Evolutionary conservation across 1,140 invertebrate species (phyloP).

Genomic region (Eurosta solidaginis): DNA sequence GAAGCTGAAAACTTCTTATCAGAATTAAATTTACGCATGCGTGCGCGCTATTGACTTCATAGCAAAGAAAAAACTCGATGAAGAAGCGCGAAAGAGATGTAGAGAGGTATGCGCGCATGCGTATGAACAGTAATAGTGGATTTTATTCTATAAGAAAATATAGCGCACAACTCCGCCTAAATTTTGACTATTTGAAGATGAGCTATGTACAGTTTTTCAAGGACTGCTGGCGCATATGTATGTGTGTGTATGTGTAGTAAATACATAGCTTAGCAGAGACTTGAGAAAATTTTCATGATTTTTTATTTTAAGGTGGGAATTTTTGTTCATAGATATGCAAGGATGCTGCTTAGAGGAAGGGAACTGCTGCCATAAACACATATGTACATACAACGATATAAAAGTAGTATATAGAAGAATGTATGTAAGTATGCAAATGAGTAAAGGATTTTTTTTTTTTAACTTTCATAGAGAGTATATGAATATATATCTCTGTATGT

Average conservation of each 20-base stretch:
- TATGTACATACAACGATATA: no score
- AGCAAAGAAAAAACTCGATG: neutral
- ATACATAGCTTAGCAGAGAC: neutral
- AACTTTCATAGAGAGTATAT: no score
- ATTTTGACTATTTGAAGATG: conserved; percentile 5
- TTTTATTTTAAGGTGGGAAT: neutral
- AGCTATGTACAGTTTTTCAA: neutral
- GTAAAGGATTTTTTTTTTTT: no score
- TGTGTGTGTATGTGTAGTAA: neutral
- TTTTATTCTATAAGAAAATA: neutral
- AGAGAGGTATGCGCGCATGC: neutral
- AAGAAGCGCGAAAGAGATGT: neutral
- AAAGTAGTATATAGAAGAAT: no score
- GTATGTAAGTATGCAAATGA: no score
- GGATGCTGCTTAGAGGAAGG: neutral
- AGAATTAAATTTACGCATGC: neutral
- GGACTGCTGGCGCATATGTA: neutral
- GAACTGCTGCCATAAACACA: no score
- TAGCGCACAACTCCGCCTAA: conserved; percentile 1
- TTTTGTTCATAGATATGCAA: neutral
- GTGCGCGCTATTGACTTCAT: neutral
- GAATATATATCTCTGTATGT: no score
- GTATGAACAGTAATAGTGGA: neutral
- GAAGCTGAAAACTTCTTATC: neutral
- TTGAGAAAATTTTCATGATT: neutral